phyloP scores from a whole-genome alignment of 2,113 vertebrate species.

The Grallaria varia region DNA sequence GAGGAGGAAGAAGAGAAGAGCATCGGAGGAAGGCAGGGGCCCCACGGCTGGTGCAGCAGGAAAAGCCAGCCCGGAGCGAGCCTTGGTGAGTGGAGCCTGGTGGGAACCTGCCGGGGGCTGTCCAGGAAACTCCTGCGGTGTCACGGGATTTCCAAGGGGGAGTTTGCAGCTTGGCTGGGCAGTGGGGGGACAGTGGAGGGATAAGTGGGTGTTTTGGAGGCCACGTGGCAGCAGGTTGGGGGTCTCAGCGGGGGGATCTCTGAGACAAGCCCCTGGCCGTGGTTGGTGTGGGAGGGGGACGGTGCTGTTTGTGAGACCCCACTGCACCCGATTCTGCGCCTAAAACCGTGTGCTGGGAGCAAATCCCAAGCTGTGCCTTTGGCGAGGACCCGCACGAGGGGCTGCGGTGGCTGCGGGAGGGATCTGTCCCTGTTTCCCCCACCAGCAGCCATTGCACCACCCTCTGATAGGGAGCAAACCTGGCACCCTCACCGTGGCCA shows the following conservation, averaged over 20 bases:
- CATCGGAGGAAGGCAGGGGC: slow-evolving; percentile 13
- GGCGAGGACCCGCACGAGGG: fast-evolving
- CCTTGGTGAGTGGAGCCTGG: background rate
- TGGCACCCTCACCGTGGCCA: fast-evolving
- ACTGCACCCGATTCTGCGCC: background rate
- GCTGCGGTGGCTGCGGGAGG: background rate
- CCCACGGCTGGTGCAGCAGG: background rate
- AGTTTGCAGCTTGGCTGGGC: background rate
- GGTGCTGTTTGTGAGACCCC: background rate
- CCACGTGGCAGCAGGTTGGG: background rate
- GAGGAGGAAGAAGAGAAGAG: slow-evolving; percentile 10
- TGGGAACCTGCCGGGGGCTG: background rate
- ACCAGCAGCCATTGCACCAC: background rate
- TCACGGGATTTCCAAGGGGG: background rate
- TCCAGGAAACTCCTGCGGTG: background rate
- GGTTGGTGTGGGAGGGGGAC: background rate
- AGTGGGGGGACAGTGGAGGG: fast-evolving
- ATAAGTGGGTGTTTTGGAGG: background rate
- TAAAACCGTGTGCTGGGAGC: fast-evolving
- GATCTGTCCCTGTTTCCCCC: background rate
- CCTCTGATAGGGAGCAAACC: background rate
- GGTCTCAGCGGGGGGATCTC: background rate
- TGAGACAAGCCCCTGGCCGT: fast-evolving
- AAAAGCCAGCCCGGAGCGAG: background rate
- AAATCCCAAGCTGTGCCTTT: fast-evolving